Conservation (phyloP, 2,888 invertebrate species). For the Lepidocyrtoides sp. region DNA sequence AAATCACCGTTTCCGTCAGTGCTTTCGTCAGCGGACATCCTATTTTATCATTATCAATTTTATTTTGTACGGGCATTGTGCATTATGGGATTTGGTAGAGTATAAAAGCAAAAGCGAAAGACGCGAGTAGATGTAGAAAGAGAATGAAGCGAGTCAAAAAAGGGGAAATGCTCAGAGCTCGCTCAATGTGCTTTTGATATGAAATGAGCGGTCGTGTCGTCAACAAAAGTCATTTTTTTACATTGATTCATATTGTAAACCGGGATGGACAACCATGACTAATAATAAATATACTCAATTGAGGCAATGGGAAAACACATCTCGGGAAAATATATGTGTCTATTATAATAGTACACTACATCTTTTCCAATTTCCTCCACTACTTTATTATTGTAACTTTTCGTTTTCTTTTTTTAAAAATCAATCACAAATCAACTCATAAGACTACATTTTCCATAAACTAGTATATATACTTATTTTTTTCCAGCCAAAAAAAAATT, state of each 20-base stretch:
- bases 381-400: not conserved
- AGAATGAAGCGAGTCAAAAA: not conserved
- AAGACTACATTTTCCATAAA: not conserved
- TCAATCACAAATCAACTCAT: not conserved
- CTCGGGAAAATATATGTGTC: too few species aligned
- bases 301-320: not conserved
- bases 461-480: not conserved
- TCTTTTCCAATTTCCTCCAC: not conserved
- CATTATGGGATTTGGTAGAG: not conserved
- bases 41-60: conserved; percentile 67
- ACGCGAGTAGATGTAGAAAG: not conserved
- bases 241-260: not conserved
- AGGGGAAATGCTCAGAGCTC: not conserved
- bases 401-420: not conserved
- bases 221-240: not conserved
- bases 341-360: too few species aligned
- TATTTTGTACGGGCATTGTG: conserved; percentile 29
- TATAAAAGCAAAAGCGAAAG: not conserved
- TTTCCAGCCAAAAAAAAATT: not conserved
- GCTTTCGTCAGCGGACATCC: conserved; percentile 65
- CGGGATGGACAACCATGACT: conserved; percentile 40
- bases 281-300: not conserved
- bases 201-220: not conserved
- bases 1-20: conserved; percentile 57
- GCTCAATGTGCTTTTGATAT: not conserved